These are phyloP conservation scores for Percopsis omiscomaycus DNA, from an alignment of 2,797 vertebrate species.

Conservation along the genomic window DNA sequence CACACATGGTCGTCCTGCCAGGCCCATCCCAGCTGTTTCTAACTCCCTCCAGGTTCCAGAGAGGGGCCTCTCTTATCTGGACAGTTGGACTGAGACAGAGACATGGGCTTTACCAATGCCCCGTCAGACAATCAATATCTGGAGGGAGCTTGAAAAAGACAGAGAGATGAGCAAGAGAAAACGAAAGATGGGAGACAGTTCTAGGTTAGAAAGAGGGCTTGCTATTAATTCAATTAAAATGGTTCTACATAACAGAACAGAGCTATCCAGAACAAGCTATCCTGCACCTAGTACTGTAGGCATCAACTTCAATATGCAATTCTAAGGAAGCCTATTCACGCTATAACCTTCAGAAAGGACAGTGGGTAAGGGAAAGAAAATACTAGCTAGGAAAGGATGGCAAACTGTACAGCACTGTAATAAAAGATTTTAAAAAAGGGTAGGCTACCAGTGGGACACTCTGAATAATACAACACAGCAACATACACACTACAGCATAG, in stretches of 20 bases:
- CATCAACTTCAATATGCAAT: no score
- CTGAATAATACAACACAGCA: slow-evolving; percentile 56
- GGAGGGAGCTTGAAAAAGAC: no score
- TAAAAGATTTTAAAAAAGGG: slow-evolving; percentile 20
- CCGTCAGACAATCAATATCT: no score
- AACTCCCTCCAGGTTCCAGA: background rate
- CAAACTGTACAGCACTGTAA: background rate
- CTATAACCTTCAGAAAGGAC: no score
- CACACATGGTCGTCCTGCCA: slow-evolving; percentile 44
- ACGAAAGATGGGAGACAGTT: no score
- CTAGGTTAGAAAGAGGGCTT: no score
- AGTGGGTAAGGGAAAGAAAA: background rate
- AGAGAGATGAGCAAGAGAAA: no score
- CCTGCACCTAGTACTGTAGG: no score
- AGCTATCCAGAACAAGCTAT: no score
- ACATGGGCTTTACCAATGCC: background rate
- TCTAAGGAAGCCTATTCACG: no score
- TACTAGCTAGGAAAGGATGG: slow-evolving; percentile 8
- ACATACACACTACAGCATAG: background rate
- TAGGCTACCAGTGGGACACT: slow-evolving; percentile 33
- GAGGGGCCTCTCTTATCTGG: slow-evolving; percentile 17
- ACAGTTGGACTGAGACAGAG: slow-evolving; percentile 28
- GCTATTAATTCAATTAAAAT: no score
- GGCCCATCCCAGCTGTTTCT: slow-evolving; percentile 41
- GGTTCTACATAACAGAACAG: no score